These are phyloP conservation scores for Dasypogon diadema DNA, from an alignment of 2,888 invertebrate genomes.

Conservation along the genomic window DNA sequence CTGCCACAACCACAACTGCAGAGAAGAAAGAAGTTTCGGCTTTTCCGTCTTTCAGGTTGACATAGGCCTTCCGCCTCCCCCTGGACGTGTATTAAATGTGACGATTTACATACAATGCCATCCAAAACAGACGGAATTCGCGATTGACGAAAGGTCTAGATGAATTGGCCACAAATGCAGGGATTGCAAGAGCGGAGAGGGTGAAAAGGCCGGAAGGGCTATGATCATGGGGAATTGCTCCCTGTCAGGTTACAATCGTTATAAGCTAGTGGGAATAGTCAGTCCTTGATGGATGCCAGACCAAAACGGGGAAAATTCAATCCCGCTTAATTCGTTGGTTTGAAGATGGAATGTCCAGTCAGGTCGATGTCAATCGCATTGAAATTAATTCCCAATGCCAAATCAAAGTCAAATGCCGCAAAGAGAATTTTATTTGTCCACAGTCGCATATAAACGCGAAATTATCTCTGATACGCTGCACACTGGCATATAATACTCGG, in stretches of 20 bases:
- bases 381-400: slow-evolving; percentile 57
- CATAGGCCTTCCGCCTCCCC: slow-evolving; percentile 20
- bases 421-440: slow-evolving; percentile 44
- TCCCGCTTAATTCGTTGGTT: slow-evolving; percentile 3
- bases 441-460: slow-evolving; percentile 47
- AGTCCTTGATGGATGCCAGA: slow-evolving; percentile 41
- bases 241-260: slow-evolving; percentile 47
- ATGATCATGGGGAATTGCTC: slow-evolving; percentile 34
- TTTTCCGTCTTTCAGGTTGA: slow-evolving; percentile 31
- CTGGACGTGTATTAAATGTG: slow-evolving; percentile 46
- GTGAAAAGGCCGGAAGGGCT: neutral
- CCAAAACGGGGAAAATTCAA: slow-evolving; percentile 42
- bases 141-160: slow-evolving; percentile 50
- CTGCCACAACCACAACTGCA: neutral
- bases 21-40: slow-evolving; percentile 29
- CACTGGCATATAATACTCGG: neutral
- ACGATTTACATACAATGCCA: slow-evolving; percentile 53
- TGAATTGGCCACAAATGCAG: slow-evolving; percentile 41
- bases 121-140: slow-evolving; percentile 39
- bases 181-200: neutral
- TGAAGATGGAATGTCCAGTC: slow-evolving; percentile 30
- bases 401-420: slow-evolving; percentile 57
- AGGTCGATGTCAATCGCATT: slow-evolving; percentile 56
- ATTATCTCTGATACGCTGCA: slow-evolving; percentile 22
- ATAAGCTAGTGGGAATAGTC: slow-evolving; percentile 34